A percentile compares a stretch with the other conserved stretches of the same genome.
These are phyloP conservation scores for Gymnothorax javanicus DNA, from an alignment of 2,797 vertebrate species.

Conservation along the genomic window DNA sequence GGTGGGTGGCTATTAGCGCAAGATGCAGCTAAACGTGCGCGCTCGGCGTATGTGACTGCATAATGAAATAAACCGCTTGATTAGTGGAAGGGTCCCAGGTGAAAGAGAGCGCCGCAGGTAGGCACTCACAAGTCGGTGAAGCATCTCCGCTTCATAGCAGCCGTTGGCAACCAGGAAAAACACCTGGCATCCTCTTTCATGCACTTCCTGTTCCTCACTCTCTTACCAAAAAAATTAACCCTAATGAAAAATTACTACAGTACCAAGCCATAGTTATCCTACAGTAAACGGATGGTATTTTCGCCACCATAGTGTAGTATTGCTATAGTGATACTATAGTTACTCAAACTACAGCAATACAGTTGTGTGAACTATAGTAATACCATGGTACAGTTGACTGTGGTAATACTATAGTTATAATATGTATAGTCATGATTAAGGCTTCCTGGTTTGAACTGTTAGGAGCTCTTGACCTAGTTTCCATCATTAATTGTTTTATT, in stretches of 20 bases:
- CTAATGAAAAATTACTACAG: too few relatives aligned
- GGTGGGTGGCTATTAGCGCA: constrained; percentile 54
- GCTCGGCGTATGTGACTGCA: constrained; percentile 30
- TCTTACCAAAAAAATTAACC: neutral
- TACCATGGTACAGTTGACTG: too few relatives aligned
- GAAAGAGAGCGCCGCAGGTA: constrained; percentile 40
- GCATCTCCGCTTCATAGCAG: neutral
- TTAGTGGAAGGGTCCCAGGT: constrained; percentile 48
- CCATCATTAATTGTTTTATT: neutral
- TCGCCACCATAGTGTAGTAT: too few relatives aligned
- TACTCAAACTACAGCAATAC: too few relatives aligned
- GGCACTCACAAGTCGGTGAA: neutral
- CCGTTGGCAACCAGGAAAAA: neutral
- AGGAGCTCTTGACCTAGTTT: neutral
- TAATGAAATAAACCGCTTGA: constrained; percentile 57
- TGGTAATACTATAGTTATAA: too few relatives aligned
- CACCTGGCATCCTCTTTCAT: neutral
- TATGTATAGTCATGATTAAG: too few relatives aligned
- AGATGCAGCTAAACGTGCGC: constrained; percentile 35
- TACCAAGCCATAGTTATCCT: too few relatives aligned
- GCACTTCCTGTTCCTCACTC: neutral
- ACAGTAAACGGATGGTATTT: too few relatives aligned
- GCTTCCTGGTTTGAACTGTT: neutral
- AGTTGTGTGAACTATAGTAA: too few relatives aligned
- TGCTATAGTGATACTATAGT: too few relatives aligned